phyloP scores from a whole-genome alignment of 2,888 invertebrate genomes.

The Macropis europaea region DNA sequence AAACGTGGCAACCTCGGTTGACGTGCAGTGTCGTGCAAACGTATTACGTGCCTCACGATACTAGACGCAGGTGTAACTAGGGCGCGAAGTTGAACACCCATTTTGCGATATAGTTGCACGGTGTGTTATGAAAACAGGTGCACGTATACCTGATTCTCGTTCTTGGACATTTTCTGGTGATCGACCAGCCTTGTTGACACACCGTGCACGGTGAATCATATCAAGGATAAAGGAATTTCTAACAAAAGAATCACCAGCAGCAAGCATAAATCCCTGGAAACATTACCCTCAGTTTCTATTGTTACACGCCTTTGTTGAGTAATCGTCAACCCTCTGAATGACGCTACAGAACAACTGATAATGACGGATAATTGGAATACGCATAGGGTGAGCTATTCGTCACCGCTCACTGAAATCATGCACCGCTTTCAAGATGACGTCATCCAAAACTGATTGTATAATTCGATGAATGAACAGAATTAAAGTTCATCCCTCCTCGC shows the following conservation, averaged over 20 bases:
- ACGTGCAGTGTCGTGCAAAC: slow-evolving; percentile 50
- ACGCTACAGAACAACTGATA: slow-evolving; percentile 31
- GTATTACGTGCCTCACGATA: slow-evolving; percentile 52
- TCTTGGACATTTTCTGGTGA: not conserved
- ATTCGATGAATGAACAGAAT: slow-evolving; percentile 34
- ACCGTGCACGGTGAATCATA: slow-evolving; percentile 38
- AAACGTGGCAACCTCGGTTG: slow-evolving; percentile 58
- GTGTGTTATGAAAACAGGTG: slow-evolving; percentile 55
- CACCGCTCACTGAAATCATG: slow-evolving; percentile 19
- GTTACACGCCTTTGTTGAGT: slow-evolving; percentile 34
- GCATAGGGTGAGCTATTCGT: slow-evolving; percentile 17
- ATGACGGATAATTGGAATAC: slow-evolving; percentile 32
- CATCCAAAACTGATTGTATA: slow-evolving; percentile 27
- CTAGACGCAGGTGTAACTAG: slow-evolving; percentile 70
- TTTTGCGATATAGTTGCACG: slow-evolving; percentile 46
- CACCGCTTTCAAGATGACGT: slow-evolving; percentile 21
- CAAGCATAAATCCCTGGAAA: slow-evolving; percentile 38
- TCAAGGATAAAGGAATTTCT: slow-evolving; percentile 35
- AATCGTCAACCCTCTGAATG: slow-evolving; percentile 44
- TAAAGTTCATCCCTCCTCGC: not conserved
- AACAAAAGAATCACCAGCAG: slow-evolving; percentile 30
- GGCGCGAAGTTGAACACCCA: slow-evolving; percentile 69
- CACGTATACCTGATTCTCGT: slow-evolving; percentile 29
- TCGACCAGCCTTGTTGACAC: slow-evolving; percentile 14
- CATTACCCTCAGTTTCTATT: slow-evolving; percentile 23